Evolutionary conservation across 1,140 invertebrate species (phyloP).

Genomic region (Hesperophylax magnus): DNA sequence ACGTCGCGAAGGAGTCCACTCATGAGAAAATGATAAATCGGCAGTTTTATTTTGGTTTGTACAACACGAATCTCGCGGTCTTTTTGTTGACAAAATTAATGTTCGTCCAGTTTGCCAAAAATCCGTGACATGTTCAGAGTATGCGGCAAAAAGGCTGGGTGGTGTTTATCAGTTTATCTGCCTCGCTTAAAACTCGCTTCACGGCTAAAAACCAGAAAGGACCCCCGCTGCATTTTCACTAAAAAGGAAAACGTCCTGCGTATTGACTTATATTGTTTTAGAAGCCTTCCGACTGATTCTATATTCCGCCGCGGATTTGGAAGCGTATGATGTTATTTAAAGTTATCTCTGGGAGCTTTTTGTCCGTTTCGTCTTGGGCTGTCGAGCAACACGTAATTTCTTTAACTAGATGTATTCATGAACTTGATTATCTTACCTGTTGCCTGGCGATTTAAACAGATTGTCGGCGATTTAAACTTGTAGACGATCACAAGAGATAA

Average conservation of each 20-base stretch:
- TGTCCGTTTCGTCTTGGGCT: not conserved
- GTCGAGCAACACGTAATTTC: not conserved
- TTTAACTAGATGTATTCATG: not conserved
- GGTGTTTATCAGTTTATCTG: constrained; percentile 57
- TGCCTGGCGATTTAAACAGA: no score
- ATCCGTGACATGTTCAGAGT: constrained; percentile 33
- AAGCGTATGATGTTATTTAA: constrained; percentile 48
- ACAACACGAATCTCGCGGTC: constrained; percentile 21
- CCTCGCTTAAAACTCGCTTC: constrained; percentile 33
- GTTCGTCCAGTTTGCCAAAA: constrained; percentile 45
- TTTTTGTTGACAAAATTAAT: constrained; percentile 41
- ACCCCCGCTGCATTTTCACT: constrained; percentile 42
- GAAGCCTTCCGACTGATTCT: constrained; percentile 21
- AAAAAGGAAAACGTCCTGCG: constrained; percentile 31
- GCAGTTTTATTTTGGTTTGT: constrained; percentile 24
- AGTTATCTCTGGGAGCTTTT: constrained; percentile 25
- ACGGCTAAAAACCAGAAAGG: constrained; percentile 28
- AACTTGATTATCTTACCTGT: no score
- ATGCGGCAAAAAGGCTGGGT: constrained; percentile 44
- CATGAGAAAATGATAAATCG: constrained; percentile 25
- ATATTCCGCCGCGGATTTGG: constrained; percentile 24
- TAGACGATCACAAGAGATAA: no score
- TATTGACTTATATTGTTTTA: constrained; percentile 29
- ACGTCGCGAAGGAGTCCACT: not conserved
- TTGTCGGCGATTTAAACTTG: no score